Conservation (phyloP, 2,797 vertebrate genomes). For the Typhlichthys eigenmanni region DNA sequence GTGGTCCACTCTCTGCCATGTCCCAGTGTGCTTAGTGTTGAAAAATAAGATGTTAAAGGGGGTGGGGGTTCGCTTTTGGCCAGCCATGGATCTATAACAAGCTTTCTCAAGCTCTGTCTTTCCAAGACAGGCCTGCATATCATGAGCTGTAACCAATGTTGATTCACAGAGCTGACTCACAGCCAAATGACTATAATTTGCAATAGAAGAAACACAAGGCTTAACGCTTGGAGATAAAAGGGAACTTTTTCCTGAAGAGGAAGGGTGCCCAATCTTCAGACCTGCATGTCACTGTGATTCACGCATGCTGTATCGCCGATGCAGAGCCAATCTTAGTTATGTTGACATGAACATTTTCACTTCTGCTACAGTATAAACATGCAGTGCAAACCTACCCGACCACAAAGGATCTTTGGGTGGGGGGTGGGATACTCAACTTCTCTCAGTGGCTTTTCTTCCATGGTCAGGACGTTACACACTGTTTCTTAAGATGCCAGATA, state of each 20-base stretch:
- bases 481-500: too few relatives aligned
- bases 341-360: constrained; percentile 5
- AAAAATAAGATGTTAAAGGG: not conserved
- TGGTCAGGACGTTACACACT: too few relatives aligned
- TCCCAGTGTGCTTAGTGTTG: constrained; percentile 28
- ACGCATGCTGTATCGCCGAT: not conserved
- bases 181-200: constrained; percentile 72
- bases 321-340: not conserved
- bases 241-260: constrained; percentile 23
- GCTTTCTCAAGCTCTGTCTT: constrained; percentile 20
- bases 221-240: constrained; percentile 47
- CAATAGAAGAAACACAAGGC: constrained; percentile 55
- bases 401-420: constrained; percentile 27
- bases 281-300: constrained; percentile 27
- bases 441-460: constrained; percentile 1
- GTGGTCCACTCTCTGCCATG: constrained; percentile 55
- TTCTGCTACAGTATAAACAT: constrained; percentile 8
- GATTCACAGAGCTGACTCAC: constrained; percentile 63
- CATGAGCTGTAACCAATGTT: constrained; percentile 39
- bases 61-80: constrained; percentile 14
- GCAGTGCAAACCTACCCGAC: constrained; percentile 7
- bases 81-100: constrained; percentile 34
- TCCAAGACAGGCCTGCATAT: constrained; percentile 47
- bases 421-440: constrained; percentile 7
- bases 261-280: not conserved